Evolutionary conservation across 2,113 vertebrate species (phyloP), one percentile per base, ranked within the genome.

Genomic region (Montifringilla adamsi): DNA sequence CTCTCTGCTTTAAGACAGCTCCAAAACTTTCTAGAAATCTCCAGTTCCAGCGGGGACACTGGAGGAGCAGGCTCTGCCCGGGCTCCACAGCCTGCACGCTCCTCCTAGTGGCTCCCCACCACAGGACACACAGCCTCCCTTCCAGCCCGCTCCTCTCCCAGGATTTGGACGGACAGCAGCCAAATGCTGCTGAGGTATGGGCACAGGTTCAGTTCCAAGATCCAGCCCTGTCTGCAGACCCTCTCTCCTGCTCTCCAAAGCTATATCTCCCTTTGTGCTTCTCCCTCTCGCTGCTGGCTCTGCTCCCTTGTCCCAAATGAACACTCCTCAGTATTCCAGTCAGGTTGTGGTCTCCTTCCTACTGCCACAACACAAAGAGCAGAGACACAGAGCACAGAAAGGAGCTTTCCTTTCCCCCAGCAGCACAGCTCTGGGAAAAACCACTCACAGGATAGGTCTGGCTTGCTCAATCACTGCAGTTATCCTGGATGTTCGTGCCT

Each of bases 291-390:
- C 60, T 56, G 73, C 84, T 95, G 94, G 96, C 94, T 92, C 69
- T 78, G 73, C 35, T 78, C 87, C 91, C 91, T 35, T 31, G 86
- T 84, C 94, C 96, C 95, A 94, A 2, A 91, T 64, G 84, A 92
- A 49, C 24, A 53, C 91, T 87, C 69, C 89, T 96, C 94, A 96
- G 37, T 94, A 96, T 96, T 89, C 96, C 63, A 84, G 91, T 94
- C 96, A 96, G 91, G 89, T 78, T 85, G 84, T 35, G 89, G 56
- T 78, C 84, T 94, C 69, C 93, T 89, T 62, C 1, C 0, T n/a
- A 37, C 69, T 70, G 64, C 87, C 73, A 16, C 7, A 1, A 62
- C 55, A 96, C 91, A 97, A 95, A 95, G 84, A 82, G 37, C 73
- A 52, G 73, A 70, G 62, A 84, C 35, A 94, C 15, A 1, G 75